These are phyloP conservation scores for Listronotus bonariensis DNA, from an alignment of 1,140 invertebrate species.

Conservation along the genomic window DNA sequence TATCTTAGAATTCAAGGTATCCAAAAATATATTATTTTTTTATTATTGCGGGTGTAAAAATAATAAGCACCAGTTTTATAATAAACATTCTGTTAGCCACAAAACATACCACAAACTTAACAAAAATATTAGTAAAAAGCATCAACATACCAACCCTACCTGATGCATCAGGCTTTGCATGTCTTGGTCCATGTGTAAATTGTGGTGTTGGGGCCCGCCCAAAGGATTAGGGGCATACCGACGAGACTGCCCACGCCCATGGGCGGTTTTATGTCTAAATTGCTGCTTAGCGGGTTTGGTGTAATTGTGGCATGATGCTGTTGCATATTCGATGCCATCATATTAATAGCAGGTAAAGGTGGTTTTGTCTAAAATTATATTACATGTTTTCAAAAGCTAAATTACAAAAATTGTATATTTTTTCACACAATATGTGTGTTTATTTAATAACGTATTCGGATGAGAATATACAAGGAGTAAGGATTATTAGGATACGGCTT, in stretches of 20 bases:
- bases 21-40: too few relatives aligned
- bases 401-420: too few relatives aligned
- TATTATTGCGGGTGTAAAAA: too few relatives aligned
- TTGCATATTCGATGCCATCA: conserved; percentile 13
- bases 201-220: conserved; percentile 38
- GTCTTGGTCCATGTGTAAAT: conserved; percentile 50
- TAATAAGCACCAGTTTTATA: neutral
- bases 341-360: neutral
- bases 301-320: conserved; percentile 32
- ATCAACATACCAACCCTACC: conserved; percentile 33
- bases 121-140: conserved; percentile 17
- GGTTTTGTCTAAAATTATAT: conserved; percentile 3
- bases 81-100: neutral
- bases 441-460: too few relatives aligned
- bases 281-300: conserved; percentile 29
- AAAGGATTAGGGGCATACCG: conserved; percentile 44
- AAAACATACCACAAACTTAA: neutral
- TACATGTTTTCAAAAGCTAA: too few relatives aligned
- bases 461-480: too few relatives aligned
- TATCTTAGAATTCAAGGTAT: too few relatives aligned
- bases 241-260: conserved; percentile 32
- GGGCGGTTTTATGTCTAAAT: conserved; percentile 42
- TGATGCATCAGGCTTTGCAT: conserved; percentile 47
- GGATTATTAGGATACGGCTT: too few relatives aligned
- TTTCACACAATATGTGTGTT: too few relatives aligned